phyloP scores from a whole-genome alignment of 2,113 vertebrate genomes.

The Vimba vimba region DNA sequence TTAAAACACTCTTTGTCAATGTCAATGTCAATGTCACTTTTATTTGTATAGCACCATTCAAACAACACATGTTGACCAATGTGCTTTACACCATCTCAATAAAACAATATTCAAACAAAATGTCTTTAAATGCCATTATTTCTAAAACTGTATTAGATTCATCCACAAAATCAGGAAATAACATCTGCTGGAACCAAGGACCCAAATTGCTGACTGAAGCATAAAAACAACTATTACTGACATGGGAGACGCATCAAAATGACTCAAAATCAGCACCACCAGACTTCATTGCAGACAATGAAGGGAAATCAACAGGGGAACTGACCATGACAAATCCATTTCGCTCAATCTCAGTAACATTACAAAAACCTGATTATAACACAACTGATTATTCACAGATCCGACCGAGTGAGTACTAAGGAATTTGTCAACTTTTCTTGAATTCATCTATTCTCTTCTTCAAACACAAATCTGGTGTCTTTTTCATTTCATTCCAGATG shows the following conservation, averaged over 20 bases:
- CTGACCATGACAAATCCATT: neutral
- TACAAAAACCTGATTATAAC: conserved; percentile 36
- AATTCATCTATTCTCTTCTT: neutral
- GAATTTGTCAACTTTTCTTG: conserved; percentile 56
- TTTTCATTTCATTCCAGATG: conserved; percentile 19
- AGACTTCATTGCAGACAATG: neutral
- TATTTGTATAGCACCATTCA: too few species aligned
- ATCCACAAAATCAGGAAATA: neutral
- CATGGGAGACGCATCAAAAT: neutral
- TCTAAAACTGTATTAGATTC: neutral
- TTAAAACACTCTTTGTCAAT: neutral
- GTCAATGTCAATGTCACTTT: too few species aligned
- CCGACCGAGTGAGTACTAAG: conserved; percentile 35
- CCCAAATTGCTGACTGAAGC: neutral
- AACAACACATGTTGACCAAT: too few species aligned
- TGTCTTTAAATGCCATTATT: neutral
- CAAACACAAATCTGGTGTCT: neutral
- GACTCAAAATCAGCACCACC: conserved; percentile 24
- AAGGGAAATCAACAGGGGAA: neutral
- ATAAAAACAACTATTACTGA: neutral
- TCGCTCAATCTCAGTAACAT: neutral
- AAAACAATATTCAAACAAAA: too few species aligned
- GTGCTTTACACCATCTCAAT: too few species aligned
- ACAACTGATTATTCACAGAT: conserved; percentile 43
- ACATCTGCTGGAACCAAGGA: neutral